These are phyloP conservation scores for Zalophus californianus DNA, from an alignment of 2,797 vertebrate species.

Conservation along the genomic window DNA sequence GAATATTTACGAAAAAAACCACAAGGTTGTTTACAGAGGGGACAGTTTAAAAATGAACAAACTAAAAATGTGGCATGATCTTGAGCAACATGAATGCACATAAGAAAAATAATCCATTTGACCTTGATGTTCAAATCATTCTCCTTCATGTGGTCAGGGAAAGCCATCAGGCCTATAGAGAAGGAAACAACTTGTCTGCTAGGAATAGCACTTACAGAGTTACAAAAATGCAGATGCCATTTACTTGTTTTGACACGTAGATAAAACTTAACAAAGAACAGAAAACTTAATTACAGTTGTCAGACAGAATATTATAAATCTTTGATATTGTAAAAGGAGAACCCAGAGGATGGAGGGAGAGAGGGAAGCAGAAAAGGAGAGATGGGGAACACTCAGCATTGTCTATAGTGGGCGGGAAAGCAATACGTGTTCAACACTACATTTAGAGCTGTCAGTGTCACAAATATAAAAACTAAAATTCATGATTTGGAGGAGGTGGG, in stretches of 20 bases:
- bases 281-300: neutral
- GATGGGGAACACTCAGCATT: neutral
- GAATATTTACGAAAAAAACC: neutral
- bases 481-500: neutral
- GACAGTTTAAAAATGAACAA: neutral
- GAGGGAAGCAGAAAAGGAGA: neutral
- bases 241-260: neutral
- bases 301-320: neutral
- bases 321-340: neutral
- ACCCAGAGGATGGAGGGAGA: neutral
- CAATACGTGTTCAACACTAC: neutral
- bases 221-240: neutral
- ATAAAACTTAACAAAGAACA: slow-evolving; percentile 22
- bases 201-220: neutral
- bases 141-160: neutral
- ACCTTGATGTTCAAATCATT: neutral
- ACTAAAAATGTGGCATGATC: neutral
- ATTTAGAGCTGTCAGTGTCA: neutral
- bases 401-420: neutral
- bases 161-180: neutral
- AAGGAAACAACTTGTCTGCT: neutral
- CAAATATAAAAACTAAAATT: neutral
- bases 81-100: neutral
- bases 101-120: neutral
- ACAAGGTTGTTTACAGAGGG: neutral